These are phyloP conservation scores for Ciconia boyciana DNA, from an alignment of 2,113 vertebrate species.

Conservation along the genomic window DNA sequence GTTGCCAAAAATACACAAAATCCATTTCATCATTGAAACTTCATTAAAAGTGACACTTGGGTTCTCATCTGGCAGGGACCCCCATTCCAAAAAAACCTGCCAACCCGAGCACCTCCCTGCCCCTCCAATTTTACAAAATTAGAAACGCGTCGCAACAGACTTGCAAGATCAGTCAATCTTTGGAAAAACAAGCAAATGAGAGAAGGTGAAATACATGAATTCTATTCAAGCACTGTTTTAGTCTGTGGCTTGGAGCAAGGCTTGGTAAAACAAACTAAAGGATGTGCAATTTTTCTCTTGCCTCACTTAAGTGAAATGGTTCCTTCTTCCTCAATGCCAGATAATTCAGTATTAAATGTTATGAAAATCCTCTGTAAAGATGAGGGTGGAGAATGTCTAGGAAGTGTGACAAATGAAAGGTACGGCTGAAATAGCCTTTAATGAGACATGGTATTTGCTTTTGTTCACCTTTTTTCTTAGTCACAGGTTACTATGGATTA, in stretches of 20 bases:
- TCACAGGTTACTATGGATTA: background rate
- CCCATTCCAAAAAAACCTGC: background rate
- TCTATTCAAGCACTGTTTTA: background rate
- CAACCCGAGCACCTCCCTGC: background rate
- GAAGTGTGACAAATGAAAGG: constrained; percentile 1
- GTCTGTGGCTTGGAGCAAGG: background rate
- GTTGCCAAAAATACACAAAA: background rate
- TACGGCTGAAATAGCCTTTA: background rate
- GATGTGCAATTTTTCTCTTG: background rate
- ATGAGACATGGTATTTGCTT: background rate
- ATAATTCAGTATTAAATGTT: background rate
- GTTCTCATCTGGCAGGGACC: background rate
- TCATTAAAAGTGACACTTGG: background rate
- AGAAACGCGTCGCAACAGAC: background rate
- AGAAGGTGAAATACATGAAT: background rate
- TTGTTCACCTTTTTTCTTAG: background rate
- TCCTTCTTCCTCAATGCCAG: background rate
- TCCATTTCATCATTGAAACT: background rate
- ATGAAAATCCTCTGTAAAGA: background rate
- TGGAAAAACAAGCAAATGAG: background rate
- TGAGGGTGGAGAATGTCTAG: background rate
- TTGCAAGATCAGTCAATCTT: background rate
- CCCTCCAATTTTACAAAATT: background rate
- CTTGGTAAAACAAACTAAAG: background rate
- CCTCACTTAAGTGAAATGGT: background rate